Evolutionary conservation across 2,797 vertebrate genomes (phyloP), one percentile per base, ranked within the genome.

Genomic region (Chelmon rostratus): DNA sequence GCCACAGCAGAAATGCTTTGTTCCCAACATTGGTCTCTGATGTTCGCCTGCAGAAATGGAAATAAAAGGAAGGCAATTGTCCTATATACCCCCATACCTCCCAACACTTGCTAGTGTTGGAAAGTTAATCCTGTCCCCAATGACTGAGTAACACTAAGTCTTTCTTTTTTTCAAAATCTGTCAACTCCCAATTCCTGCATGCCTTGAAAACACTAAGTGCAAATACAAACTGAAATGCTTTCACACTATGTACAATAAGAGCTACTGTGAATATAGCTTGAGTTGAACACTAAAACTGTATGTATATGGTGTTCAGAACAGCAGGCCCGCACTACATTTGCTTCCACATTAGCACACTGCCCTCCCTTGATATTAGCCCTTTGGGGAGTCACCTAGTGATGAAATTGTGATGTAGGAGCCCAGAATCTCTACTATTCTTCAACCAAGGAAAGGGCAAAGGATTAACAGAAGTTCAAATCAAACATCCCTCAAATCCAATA

Each of bases 21-120:
- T 85, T 23, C 73, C 81, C 74, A 76, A 76, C 64, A 76, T 77
- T 71, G 68, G 72, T 86, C 61, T 86, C 78, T 83, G 50, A 78
- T 74, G 72, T 71, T 50, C 71, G 73, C 67, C 57, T 76, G 68
- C 72, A 82, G 44, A 70, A 65, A 81, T 53, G 38, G 61, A 86
- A 86, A 78, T 16, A 76, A 80, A 81, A 72, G 40, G 42, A 75
- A 46, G 28, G 15, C 33, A 42, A 31, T 18, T 50, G 28, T 68
- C 47, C 40, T n/a, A 13, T 68, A 67, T 28, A 18, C 46, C 69
- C 33, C 56, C 19, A 33, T 19, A 56, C 33, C 46, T 31, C 47
- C 28, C 35, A 35, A 19, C 16, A n/a, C 37, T 5, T 33, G 3
- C 49, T 50, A 53, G 37, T 56, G 16, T 56, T 56, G 53, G 53